Evolutionary conservation across 2,888 invertebrate species (phyloP).

Genomic region (Ptychoptera albimana): DNA sequence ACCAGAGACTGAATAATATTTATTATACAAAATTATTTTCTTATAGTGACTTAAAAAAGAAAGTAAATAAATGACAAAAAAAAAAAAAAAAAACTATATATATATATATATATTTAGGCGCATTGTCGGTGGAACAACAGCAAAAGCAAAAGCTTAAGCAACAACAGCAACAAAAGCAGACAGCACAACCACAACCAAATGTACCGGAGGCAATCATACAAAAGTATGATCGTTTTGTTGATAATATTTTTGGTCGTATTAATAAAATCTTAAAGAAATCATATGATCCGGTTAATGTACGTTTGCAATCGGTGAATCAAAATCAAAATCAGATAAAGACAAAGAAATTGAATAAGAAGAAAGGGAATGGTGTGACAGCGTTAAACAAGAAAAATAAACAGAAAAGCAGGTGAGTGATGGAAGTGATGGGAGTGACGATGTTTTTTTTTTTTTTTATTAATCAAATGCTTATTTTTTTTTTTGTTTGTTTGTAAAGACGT

Average conservation of each 20-base stretch:
- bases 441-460: too few species aligned
- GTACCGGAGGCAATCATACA: conserved; percentile 57
- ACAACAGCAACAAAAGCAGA: not conserved
- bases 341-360: conserved; percentile 14
- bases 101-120: not conserved
- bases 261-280: conserved; percentile 63
- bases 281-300: conserved; percentile 74
- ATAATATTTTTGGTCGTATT: conserved; percentile 65
- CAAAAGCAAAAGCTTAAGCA: conserved; percentile 13
- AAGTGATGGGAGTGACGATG: too few species aligned
- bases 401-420: not conserved
- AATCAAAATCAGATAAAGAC: not conserved
- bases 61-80: too few species aligned
- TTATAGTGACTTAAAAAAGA: too few species aligned
- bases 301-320: conserved; percentile 35
- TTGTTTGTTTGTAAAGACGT: too few species aligned
- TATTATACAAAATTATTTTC: too few species aligned
- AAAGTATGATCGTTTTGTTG: conserved; percentile 74
- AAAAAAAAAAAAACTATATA: too few species aligned
- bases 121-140: not conserved
- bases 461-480: too few species aligned
- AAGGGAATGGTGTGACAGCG: not conserved
- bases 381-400: not conserved
- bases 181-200: too few species aligned
- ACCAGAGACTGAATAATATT: too few species aligned